Evolutionary conservation across 1,140 invertebrate species (phyloP), one percentile per base, ranked within the genome.

Genomic region (Drosophila lini): DNA sequence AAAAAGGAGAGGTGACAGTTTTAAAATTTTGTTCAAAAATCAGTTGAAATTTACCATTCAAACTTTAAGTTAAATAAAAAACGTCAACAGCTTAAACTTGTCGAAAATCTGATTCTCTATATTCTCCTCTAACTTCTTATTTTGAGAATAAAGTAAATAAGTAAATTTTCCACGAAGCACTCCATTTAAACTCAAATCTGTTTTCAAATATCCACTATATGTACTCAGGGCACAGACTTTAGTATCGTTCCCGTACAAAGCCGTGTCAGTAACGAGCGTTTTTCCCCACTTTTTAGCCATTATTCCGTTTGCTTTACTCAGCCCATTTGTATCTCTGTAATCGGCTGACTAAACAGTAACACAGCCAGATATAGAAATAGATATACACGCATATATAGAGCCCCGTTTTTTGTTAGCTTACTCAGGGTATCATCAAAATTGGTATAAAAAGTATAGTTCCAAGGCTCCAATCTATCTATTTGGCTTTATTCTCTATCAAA

Each of bases 221-320:
- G 25, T 28, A 41, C 22, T 15, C 9, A n/a, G 28, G 16, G 38
- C 28, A n/a, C 32, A 15, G 50, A 53, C 50, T 36, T 53, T 50
- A 62, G 40, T 19, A 7, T 31, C 10, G 16, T 41, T 69, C 15
- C 28, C 63, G 59, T 79, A 44, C 52, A 34, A 58, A 15, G 11
- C 47, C 67, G 78, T 81, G 75, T 77, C 79, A 62, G 64, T 67
- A 62, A 58, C 65, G 78, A 76, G 31, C 56, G 68, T 44, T 71
- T 71, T 71, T 56, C 25, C 58, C 65, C 44, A 58, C 74, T 76
- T 34, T 53, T 77, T 50, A 36, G 44, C 50, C 41, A 50, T 22
- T 55, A 53, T 40, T 50, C 41, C 48, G 52, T 71, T 70, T 47
- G 40, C 34, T 50, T 45, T 69, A 22, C 44, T 62, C 22, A 52